Conservation (phyloP, 2,797 vertebrate genomes). For the Molothrus aeneus region DNA sequence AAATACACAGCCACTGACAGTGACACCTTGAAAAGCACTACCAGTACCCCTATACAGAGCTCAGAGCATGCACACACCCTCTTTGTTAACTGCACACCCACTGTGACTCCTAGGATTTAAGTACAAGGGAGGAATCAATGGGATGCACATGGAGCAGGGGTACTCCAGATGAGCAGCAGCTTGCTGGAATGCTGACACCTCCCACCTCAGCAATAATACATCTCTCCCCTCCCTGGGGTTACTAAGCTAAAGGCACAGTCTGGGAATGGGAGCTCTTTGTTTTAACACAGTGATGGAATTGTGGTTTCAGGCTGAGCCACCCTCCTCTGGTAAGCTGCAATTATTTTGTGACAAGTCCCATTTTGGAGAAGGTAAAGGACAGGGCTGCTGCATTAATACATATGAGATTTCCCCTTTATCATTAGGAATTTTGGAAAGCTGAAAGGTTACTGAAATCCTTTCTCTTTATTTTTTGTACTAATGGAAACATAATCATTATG, state of each 20-base stretch:
- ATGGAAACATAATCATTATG: not conserved
- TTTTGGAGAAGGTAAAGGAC: not conserved
- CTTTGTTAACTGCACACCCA: not conserved
- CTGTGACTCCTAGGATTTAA: not conserved
- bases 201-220: not conserved
- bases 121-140: not conserved
- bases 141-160: rapidly evolving
- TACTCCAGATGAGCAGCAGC: not conserved
- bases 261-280: not conserved
- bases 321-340: not conserved
- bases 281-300: not conserved
- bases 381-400: not conserved
- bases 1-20: not conserved
- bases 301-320: not conserved
- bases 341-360: not conserved
- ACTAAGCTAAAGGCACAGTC: not conserved
- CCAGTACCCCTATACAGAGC: not conserved
- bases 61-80: not conserved
- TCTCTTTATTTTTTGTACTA: not conserved
- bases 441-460: not conserved
- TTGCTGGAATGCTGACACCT: not conserved
- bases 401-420: not conserved
- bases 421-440: not conserved
- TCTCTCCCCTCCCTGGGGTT: not conserved
- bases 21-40: not conserved